A percentile compares a stretch with the other conserved stretches of the same genome.
Evolutionary conservation across 2,797 vertebrate species (phyloP).

Genomic region (Schizothorax lantsangensis): DNA sequence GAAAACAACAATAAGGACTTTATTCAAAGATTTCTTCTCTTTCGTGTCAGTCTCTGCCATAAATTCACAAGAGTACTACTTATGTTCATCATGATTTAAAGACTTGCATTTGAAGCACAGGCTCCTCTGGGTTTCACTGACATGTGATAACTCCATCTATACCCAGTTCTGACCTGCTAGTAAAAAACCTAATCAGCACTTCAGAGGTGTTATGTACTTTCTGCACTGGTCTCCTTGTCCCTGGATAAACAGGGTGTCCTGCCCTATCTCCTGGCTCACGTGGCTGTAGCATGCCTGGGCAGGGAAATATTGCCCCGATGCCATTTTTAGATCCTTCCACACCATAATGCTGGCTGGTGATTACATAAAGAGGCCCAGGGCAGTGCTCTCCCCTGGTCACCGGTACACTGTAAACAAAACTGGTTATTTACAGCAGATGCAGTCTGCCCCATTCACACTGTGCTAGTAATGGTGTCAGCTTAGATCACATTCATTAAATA

Average conservation of each 20-base stretch:
- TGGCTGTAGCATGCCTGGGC: slow-evolving; percentile 39
- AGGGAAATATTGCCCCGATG: slow-evolving; percentile 39
- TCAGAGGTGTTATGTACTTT: slow-evolving; percentile 50
- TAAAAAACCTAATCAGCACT: slow-evolving; percentile 39
- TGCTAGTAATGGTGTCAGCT: background rate
- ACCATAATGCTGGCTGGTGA: slow-evolving; percentile 20
- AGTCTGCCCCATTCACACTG: background rate
- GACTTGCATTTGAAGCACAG: background rate
- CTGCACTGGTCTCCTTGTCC: slow-evolving; percentile 27
- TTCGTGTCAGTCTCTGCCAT: background rate
- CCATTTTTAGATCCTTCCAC: slow-evolving; percentile 63
- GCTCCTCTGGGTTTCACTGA: background rate
- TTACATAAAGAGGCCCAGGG: slow-evolving; percentile 55
- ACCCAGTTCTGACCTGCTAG: slow-evolving; percentile 5
- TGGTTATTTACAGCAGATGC: background rate
- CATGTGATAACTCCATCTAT: slow-evolving; percentile 3
- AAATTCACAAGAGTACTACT: background rate
- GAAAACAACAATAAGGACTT: background rate
- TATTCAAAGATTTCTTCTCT: background rate
- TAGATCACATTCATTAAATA: background rate
- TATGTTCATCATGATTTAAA: background rate
- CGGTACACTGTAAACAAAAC: slow-evolving; percentile 9
- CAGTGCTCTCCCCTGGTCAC: background rate
- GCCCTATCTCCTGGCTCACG: slow-evolving; percentile 58
- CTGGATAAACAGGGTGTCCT: slow-evolving; percentile 26